A percentile compares a stretch with the other conserved stretches of the same genome.
These are phyloP conservation scores for Sarcophaga rosellei DNA, from an alignment of 2,888 invertebrate species.

Conservation along the genomic window DNA sequence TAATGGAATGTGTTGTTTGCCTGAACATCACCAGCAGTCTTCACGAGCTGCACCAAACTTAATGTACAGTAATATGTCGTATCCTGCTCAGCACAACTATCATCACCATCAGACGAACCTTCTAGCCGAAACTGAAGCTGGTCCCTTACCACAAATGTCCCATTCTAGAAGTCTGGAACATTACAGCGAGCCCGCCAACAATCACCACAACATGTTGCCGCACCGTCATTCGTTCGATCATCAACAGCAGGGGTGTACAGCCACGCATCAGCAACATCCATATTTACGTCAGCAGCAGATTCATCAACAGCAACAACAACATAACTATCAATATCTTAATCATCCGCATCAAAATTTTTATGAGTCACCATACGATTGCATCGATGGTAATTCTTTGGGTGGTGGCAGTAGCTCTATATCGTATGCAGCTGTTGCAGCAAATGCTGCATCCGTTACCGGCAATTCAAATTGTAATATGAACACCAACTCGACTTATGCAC, in stretches of 20 bases:
- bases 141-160: conserved; percentile 74
- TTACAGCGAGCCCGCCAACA: conserved; percentile 76
- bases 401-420: conserved; percentile 73
- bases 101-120: conserved; percentile 66
- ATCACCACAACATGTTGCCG: conserved; percentile 70
- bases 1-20: conserved; percentile 44
- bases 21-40: conserved; percentile 26
- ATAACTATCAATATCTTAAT: conserved; percentile 56
- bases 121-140: conserved; percentile 49
- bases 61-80: conserved; percentile 67
- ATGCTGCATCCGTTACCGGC: conserved; percentile 34
- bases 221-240: conserved; percentile 81
- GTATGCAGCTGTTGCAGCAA: conserved; percentile 76
- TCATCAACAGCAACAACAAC: conserved; percentile 67
- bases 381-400: conserved; percentile 77
- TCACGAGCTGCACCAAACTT: conserved; percentile 68
- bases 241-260: conserved; percentile 75
- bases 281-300: conserved; percentile 16
- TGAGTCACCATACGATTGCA: conserved; percentile 79
- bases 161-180: conserved; percentile 81
- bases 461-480: conserved; percentile 52
- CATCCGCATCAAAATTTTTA: conserved; percentile 74
- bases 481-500: conserved; percentile 70
- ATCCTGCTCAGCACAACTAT: conserved; percentile 69
- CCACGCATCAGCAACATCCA: conserved; percentile 69